Conservation (phyloP, 2,888 invertebrate species). For the Ophonus ardosiacus region DNA sequence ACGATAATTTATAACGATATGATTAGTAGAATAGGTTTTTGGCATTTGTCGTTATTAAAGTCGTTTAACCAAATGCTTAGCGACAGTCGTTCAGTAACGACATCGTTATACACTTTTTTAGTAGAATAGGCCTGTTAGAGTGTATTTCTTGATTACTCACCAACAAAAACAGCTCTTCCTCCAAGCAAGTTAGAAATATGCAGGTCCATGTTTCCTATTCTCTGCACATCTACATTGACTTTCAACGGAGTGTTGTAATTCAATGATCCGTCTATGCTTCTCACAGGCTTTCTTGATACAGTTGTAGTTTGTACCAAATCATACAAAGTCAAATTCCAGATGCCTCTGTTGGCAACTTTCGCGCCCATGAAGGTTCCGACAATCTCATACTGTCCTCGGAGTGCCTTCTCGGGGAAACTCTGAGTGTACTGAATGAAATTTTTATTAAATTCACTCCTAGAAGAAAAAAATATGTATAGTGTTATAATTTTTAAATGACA, state of each 20-base stretch:
- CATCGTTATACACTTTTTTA: too few relatives aligned
- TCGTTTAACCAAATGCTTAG: too few relatives aligned
- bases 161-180: conserved; percentile 81
- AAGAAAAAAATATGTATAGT: conserved; percentile 67
- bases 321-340: conserved; percentile 86
- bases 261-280: conserved; percentile 71
- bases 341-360: conserved; percentile 81
- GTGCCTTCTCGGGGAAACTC: conserved; percentile 88
- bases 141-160: conserved; percentile 75
- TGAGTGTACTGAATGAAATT: conserved; percentile 86
- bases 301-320: conserved; percentile 83
- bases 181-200: conserved; percentile 86
- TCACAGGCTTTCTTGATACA: conserved; percentile 78
- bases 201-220: conserved; percentile 86
- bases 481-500: too few relatives aligned
- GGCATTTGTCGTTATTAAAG: too few relatives aligned
- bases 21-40: too few relatives aligned
- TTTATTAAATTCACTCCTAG: conserved; percentile 82
- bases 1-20: too few relatives aligned
- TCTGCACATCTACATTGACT: conserved; percentile 85
- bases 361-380: conserved; percentile 81
- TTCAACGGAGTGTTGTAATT: conserved; percentile 75
- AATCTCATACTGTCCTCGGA: conserved; percentile 84
- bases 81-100: too few relatives aligned
- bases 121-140: too few relatives aligned